A percentile compares a stretch with the other conserved stretches of the same genome.
phyloP scores from a whole-genome alignment of 2,888 invertebrate genomes.

The Caenorhabditis imperialis region DNA sequence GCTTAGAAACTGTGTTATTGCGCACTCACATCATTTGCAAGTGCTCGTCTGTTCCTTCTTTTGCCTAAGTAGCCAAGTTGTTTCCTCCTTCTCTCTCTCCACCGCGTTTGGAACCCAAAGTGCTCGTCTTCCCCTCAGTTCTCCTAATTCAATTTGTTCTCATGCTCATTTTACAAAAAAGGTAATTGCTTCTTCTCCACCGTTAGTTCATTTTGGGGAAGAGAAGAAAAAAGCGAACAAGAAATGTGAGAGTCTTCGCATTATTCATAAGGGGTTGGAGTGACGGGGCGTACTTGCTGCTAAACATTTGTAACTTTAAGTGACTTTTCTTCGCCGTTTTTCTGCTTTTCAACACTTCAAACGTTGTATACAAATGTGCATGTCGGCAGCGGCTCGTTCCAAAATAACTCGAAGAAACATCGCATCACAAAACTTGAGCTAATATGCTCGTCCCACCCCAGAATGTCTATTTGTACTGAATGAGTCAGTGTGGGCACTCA shows the following conservation, averaged over 20 bases:
- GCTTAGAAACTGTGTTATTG: constrained; percentile 53
- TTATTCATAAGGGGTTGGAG: constrained; percentile 40
- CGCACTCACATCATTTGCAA: constrained; percentile 38
- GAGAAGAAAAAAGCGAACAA: constrained; percentile 39
- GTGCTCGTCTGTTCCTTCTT: constrained; percentile 21
- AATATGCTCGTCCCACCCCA: constrained; percentile 17
- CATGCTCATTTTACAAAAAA: constrained; percentile 33
- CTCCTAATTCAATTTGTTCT: constrained; percentile 23
- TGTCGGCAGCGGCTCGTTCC: not conserved
- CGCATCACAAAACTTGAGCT: constrained; percentile 27
- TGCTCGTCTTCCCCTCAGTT: not conserved
- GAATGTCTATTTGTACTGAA: constrained; percentile 29
- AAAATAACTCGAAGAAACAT: not conserved
- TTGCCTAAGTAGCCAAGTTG: not conserved
- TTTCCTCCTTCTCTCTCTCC: not conserved
- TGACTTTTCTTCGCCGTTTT: constrained; percentile 10
- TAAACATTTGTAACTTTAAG: constrained; percentile 51
- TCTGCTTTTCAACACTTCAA: constrained; percentile 20
- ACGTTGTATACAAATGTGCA: not conserved
- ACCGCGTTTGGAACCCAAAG: constrained; percentile 4
- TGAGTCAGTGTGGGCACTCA: constrained; percentile 30
- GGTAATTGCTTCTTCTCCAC: constrained; percentile 28
- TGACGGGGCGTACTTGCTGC: constrained; percentile 33
- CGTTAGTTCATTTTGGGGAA: too few relatives aligned
- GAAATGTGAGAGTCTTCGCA: constrained; percentile 47